Conservation (phyloP, 2,113 vertebrate species). For the Phycodurus eques region DNA sequence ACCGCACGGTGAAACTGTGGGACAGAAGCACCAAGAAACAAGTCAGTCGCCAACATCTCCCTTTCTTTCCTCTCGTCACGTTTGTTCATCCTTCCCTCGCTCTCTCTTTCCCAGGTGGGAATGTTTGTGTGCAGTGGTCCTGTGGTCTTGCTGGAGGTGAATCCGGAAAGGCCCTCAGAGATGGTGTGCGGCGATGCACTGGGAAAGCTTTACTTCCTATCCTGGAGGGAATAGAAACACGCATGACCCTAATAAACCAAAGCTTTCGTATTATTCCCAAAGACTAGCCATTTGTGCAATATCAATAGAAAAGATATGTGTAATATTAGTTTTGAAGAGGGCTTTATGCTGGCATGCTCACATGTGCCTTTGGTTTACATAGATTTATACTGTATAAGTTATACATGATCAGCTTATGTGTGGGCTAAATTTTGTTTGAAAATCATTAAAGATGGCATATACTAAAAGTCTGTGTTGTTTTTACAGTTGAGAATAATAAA, state of each 20-base stretch:
- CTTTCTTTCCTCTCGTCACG: not conserved
- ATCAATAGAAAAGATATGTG: not conserved
- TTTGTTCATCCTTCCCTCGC: not conserved
- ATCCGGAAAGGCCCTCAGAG: slow-evolving; percentile 52
- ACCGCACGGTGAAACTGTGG: slow-evolving; percentile 76
- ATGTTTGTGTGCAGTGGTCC: slow-evolving; percentile 71
- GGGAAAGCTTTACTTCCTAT: slow-evolving; percentile 71
- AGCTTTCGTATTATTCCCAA: not conserved
- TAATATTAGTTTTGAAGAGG: not conserved
- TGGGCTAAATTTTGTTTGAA: not conserved
- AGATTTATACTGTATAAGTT: not conserved
- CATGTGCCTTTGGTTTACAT: slow-evolving; percentile 27
- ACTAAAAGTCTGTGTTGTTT: not conserved
- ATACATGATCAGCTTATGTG: not conserved
- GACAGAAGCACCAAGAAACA: slow-evolving; percentile 73
- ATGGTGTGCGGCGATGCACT: slow-evolving; percentile 66
- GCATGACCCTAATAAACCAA: not conserved
- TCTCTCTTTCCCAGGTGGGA: slow-evolving; percentile 53
- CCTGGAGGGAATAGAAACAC: slow-evolving; percentile 52
- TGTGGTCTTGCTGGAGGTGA: slow-evolving; percentile 64
- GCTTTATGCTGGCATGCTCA: not conserved
- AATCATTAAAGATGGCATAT: not conserved
- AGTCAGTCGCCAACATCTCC: slow-evolving; percentile 26
- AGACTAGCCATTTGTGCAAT: not conserved
- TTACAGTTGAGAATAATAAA: slow-evolving; percentile 11